These are phyloP conservation scores for Anoplius nigerrimus DNA, from an alignment of 2,888 invertebrate species.

Conservation along the genomic window DNA sequence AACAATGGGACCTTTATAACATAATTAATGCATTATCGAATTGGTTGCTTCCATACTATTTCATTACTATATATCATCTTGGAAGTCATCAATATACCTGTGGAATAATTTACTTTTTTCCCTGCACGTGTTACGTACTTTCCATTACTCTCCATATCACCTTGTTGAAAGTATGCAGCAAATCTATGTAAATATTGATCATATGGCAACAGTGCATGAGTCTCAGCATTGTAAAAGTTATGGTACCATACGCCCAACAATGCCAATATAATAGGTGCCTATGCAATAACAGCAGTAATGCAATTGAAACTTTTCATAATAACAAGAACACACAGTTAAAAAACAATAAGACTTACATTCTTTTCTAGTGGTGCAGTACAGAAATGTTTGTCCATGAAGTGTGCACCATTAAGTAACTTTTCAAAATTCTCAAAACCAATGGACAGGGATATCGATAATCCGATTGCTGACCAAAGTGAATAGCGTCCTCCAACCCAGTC, in stretches of 20 bases:
- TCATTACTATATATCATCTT: not conserved
- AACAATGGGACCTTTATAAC: constrained; percentile 68
- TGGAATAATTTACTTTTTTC: constrained; percentile 76
- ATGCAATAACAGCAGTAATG: constrained; percentile 47
- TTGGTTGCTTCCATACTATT: not conserved
- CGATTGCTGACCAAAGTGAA: constrained; percentile 99
- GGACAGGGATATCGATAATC: constrained; percentile 94
- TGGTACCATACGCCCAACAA: constrained; percentile 94
- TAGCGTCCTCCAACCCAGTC: constrained; percentile 99
- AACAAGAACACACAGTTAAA: constrained; percentile 10
- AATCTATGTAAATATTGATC: constrained; percentile 99
- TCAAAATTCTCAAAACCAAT: constrained; percentile 97
- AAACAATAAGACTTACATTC: constrained; percentile 82
- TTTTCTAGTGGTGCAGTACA: constrained; percentile 88
- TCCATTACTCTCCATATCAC: constrained; percentile 99
- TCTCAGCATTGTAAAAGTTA: constrained; percentile 96
- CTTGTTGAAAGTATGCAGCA: constrained; percentile 99
- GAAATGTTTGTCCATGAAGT: constrained; percentile 96
- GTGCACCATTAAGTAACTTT: constrained; percentile 92
- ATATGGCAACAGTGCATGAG: constrained; percentile 96
- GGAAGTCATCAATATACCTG: constrained; percentile 72
- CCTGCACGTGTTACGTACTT: constrained; percentile 90
- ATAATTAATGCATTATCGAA: constrained; percentile 1
- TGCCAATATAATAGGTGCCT: constrained; percentile 96
- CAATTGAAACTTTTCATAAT: constrained; percentile 1